Percentiles rank a stretch among this genome's conserved stretches.
Conservation (phyloP, 2,888 invertebrate species). For the Craniophora ligustri region DNA sequence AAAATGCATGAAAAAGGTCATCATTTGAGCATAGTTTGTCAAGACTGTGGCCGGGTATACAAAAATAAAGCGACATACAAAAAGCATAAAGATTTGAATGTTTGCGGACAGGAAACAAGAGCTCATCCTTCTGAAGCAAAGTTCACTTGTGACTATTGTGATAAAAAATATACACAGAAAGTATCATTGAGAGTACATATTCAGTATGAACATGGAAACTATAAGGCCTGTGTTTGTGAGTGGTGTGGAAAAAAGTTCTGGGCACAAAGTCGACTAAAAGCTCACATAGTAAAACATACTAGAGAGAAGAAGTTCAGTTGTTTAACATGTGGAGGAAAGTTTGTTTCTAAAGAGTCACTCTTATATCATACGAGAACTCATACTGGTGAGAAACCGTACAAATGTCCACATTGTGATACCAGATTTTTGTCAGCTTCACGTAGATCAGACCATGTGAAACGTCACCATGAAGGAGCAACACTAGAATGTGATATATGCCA, state of each 20-base stretch:
- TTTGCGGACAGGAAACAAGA: slow-evolving; percentile 69
- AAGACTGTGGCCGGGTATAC: slow-evolving; percentile 75
- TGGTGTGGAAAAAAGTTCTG: slow-evolving; percentile 81
- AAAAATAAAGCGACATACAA: slow-evolving; percentile 73
- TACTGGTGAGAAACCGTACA: slow-evolving; percentile 79
- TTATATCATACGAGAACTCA: slow-evolving; percentile 80
- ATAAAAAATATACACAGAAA: slow-evolving; percentile 79
- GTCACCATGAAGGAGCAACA: slow-evolving; percentile 65
- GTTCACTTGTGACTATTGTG: slow-evolving; percentile 78
- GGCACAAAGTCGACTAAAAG: slow-evolving; percentile 77
- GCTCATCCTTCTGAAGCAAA: slow-evolving; percentile 71
- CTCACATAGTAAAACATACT: slow-evolving; percentile 80
- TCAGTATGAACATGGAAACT: slow-evolving; percentile 78
- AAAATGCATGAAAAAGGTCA: slow-evolving; percentile 74
- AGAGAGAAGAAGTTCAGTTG: slow-evolving; percentile 77
- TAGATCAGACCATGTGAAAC: slow-evolving; percentile 72
- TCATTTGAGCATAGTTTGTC: slow-evolving; percentile 68
- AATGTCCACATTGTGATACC: slow-evolving; percentile 71
- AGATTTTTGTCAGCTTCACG: slow-evolving; percentile 76
- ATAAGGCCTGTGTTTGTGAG: slow-evolving; percentile 76
- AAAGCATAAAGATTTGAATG: slow-evolving; percentile 71
- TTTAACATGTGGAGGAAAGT: slow-evolving; percentile 70
- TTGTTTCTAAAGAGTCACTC: slow-evolving; percentile 78
- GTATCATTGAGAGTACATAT: slow-evolving; percentile 78
- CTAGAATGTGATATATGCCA: slow-evolving; percentile 72